Percentiles rank a stretch among this genome's conserved stretches.
These are phyloP conservation scores for Cottus gobio DNA, from an alignment of 2,113 vertebrate genomes.

Conservation along the genomic window DNA sequence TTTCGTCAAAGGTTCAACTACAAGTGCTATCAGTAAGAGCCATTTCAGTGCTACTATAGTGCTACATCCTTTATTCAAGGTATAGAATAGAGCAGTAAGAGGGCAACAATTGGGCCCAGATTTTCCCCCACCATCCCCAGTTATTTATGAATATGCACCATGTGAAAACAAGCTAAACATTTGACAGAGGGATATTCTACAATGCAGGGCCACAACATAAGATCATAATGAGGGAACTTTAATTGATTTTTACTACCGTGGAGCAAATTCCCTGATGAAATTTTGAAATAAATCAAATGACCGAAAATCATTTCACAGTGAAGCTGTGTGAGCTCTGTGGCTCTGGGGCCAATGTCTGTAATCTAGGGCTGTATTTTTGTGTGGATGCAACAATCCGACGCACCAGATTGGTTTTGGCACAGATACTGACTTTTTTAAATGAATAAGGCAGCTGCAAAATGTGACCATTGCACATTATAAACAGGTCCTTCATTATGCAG, in stretches of 20 bases:
- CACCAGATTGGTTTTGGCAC: not conserved
- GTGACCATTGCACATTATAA: not conserved
- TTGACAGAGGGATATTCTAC: not conserved
- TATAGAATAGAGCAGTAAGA: not conserved
- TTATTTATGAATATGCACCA: not conserved
- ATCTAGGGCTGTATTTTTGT: not conserved
- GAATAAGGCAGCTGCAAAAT: not conserved
- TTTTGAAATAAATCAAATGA: not conserved
- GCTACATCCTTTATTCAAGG: too few species aligned
- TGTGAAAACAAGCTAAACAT: not conserved
- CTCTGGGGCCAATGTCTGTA: not conserved
- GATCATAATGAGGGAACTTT: not conserved
- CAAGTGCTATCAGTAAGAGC: too few species aligned
- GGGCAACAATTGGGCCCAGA: not conserved
- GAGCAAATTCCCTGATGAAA: not conserved
- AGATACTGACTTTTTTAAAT: not conserved
- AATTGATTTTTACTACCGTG: not conserved
- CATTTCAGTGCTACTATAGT: too few species aligned
- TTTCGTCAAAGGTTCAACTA: too few species aligned
- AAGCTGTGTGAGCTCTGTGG: not conserved
- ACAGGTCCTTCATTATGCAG: not conserved
- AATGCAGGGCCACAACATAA: not conserved
- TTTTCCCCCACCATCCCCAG: not conserved
- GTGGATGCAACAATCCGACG: not conserved
- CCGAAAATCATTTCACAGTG: not conserved